A percentile compares a stretch with the other conserved stretches of the same genome.
Evolutionary conservation across 2,113 vertebrate genomes (phyloP).

Genomic region (Pseudorhombus dupliciocellatus): DNA sequence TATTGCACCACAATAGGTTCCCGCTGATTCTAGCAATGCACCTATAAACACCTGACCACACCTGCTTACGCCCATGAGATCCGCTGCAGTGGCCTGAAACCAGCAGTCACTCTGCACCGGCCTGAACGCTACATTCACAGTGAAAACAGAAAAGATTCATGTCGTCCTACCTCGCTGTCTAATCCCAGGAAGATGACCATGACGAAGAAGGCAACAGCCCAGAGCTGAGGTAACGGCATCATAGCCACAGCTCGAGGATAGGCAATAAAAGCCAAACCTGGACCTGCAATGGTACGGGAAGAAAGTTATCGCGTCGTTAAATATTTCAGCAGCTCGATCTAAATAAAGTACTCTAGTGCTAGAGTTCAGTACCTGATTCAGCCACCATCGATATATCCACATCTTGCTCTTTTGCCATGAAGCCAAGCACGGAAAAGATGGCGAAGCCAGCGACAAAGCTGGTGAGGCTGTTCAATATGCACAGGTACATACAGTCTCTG

Average conservation of each 20-base stretch:
- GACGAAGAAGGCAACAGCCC: slow-evolving; percentile 83
- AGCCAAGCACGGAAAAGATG: slow-evolving; percentile 91
- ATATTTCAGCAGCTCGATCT: background rate
- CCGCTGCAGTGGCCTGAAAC: too few relatives aligned
- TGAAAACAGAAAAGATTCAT: background rate
- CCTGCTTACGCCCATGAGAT: too few relatives aligned
- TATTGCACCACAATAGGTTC: too few relatives aligned
- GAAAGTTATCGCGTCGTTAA: background rate
- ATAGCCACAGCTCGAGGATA: slow-evolving; percentile 81
- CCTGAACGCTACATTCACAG: background rate
- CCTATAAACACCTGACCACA: too few relatives aligned
- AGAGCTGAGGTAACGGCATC: slow-evolving; percentile 83
- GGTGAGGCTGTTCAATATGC: slow-evolving; percentile 91
- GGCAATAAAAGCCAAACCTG: slow-evolving; percentile 82
- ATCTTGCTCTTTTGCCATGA: slow-evolving; percentile 89
- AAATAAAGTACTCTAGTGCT: background rate
- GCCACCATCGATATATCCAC: slow-evolving; percentile 88
- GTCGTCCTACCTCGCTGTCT: slow-evolving; percentile 78
- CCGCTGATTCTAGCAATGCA: too few relatives aligned
- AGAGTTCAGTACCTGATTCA: slow-evolving; percentile 83
- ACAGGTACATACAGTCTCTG: slow-evolving; percentile 90
- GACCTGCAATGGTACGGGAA: slow-evolving; percentile 64
- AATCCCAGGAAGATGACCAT: slow-evolving; percentile 83
- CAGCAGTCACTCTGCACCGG: background rate
- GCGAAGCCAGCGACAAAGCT: slow-evolving; percentile 93